phyloP scores from a whole-genome alignment of 2,797 vertebrate species.

The Petrocephalus sullivani region DNA sequence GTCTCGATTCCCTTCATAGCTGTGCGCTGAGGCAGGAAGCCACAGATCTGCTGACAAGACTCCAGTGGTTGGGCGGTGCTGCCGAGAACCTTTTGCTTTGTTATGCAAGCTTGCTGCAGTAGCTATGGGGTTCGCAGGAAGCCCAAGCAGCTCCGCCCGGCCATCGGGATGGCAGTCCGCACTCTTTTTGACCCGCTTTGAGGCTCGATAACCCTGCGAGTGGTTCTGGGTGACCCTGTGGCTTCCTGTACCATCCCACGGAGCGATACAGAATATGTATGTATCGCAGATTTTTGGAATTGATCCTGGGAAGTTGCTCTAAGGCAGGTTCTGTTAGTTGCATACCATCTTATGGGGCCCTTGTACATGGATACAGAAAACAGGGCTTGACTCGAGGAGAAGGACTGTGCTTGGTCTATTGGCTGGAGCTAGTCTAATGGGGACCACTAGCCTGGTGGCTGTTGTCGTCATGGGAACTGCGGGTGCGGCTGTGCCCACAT shows the following conservation, averaged over 20 bases:
- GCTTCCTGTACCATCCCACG: not conserved
- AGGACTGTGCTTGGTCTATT: not conserved
- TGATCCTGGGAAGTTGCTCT: not conserved
- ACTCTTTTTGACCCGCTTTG: not conserved
- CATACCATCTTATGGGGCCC: not conserved
- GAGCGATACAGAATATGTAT: not conserved
- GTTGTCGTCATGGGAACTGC: not conserved
- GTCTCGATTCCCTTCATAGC: conserved; percentile 21
- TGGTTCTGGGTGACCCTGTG: not conserved
- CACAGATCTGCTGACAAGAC: conserved; percentile 28
- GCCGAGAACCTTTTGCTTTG: not conserved
- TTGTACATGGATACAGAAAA: not conserved
- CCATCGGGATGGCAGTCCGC: too few species aligned
- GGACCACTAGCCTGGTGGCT: not conserved
- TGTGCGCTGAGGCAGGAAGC: conserved; percentile 14
- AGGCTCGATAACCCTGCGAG: not conserved
- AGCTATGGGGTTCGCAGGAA: not conserved
- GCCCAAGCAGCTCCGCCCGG: not conserved
- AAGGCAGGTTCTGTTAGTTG: not conserved
- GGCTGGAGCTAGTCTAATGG: not conserved
- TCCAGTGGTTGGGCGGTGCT: conserved; percentile 23
- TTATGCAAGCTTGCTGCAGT: not conserved
- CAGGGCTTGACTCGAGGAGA: not conserved
- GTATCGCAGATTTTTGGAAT: not conserved
- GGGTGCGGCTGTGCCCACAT: not conserved